phyloP scores from a whole-genome alignment of 2,113 vertebrate genomes.

The Sebastes schlegelii region DNA sequence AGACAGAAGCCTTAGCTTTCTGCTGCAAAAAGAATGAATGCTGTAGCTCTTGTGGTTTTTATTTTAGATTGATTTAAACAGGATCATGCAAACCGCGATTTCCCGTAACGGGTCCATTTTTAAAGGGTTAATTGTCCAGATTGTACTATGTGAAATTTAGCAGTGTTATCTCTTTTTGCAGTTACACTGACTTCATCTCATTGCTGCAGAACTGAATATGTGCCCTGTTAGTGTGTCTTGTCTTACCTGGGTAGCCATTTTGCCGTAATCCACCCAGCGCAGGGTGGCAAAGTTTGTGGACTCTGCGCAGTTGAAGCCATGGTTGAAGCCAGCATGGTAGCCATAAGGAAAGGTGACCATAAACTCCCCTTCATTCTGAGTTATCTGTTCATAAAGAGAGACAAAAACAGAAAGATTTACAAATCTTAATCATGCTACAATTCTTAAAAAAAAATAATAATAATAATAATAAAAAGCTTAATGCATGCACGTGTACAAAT shows the following conservation, averaged over 20 bases:
- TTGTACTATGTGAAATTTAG: neutral
- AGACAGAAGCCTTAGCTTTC: too few species aligned
- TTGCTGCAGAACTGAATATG: neutral
- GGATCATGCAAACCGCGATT: too few species aligned
- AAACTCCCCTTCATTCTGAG: constrained; percentile 97
- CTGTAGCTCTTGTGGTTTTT: too few species aligned
- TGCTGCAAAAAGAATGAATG: too few species aligned
- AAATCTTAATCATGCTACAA: neutral
- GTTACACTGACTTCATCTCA: neutral
- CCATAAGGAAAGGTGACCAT: constrained; percentile 98
- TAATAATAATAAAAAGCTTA: neutral
- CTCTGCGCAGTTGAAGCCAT: constrained; percentile 98
- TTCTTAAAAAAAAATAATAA: neutral
- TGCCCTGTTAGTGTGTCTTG: accelerated
- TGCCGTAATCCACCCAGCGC: constrained; percentile 97
- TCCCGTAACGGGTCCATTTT: too few species aligned
- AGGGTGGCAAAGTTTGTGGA: constrained; percentile 98
- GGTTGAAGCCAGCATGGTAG: constrained; percentile 98
- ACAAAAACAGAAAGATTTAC: neutral
- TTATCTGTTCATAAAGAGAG: constrained; percentile 85
- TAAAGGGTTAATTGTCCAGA: too few species aligned
- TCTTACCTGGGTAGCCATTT: constrained; percentile 94
- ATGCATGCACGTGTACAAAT: neutral
- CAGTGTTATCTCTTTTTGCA: too few species aligned
- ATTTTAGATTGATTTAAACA: too few species aligned